Base-by-base conservation (phyloP, 2,888 invertebrate species). In the Lepidochitona cinerea region DNA sequence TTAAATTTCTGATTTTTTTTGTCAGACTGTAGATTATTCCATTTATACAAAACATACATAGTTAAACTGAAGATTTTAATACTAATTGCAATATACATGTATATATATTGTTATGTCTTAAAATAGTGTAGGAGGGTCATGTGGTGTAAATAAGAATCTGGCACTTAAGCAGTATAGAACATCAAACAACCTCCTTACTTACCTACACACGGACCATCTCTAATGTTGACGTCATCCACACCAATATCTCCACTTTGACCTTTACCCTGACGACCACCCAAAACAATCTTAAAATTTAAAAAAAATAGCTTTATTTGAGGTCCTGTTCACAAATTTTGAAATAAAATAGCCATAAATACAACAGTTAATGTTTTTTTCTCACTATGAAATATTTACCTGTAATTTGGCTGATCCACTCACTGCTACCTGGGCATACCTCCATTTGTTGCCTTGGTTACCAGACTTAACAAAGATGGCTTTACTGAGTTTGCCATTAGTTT, bases 211-310 rank as follows among this genome's bases (percentile, higher is more conserved):
- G 82, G 73, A 7, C 88, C 88, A 66, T 79, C 74, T 37, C 78
- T 71, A 18, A 87, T 79, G 2, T 76, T 75, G 36, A 89, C 77
- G 74, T 90, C 90, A 78, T 90, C 90, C 70, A 90, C 83, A 36
- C 87, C 88, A 49, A 89, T 87, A 71, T 88, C 87, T 26, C 88
- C 88, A 18, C 75, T 72, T 76, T 77, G 84, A 70, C 85, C 81
- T 59, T 70, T 76, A 35, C 87, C 88, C 65, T 79, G 68, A 18
- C 79, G 71, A 6, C 80, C 89, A 71, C 88, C 88, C 37, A 90
- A 82, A n/a, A 85, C 82, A 35, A 84, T 78, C 87, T 84, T 83
- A 82, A 82, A 85, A 9, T 14, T 12, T 52, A 65, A 54, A 37
- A 54, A 54, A 23, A 59, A 7, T 59, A 4, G 14, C 32, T 29